phyloP scores from a whole-genome alignment of 2,113 vertebrate genomes.

The Conger conger region DNA sequence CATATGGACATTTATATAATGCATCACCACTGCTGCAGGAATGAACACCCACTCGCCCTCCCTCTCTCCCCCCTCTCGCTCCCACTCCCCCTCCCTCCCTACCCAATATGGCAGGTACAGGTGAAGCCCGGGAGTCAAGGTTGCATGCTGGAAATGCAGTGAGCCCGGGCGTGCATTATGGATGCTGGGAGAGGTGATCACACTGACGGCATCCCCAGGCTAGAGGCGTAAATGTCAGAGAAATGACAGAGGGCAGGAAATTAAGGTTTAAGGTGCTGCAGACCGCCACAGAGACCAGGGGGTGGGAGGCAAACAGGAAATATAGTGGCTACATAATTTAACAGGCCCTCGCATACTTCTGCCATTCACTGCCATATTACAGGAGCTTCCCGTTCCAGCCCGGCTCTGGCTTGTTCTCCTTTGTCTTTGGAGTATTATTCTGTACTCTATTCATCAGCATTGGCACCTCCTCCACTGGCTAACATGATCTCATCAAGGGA shows the following conservation, averaged over 20 bases:
- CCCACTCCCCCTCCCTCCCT: too few species aligned
- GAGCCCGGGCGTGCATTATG: background rate
- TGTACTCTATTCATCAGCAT: background rate
- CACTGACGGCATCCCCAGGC: background rate
- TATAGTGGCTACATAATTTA: constrained; percentile 29
- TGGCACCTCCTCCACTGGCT: too few species aligned
- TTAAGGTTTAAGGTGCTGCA: background rate
- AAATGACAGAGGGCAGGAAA: background rate
- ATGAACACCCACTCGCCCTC: too few species aligned
- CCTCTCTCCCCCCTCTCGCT: too few species aligned
- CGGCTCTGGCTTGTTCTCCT: background rate
- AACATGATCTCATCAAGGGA: background rate
- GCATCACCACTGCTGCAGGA: too few species aligned
- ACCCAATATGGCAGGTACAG: background rate
- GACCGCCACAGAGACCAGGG: background rate
- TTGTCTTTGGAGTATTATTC: background rate
- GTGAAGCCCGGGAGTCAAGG: background rate
- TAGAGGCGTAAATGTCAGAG: background rate
- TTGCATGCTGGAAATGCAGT: background rate
- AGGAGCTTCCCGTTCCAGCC: background rate
- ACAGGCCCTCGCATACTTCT: background rate
- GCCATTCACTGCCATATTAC: constrained; percentile 32
- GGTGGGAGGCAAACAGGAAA: constrained; percentile 2
- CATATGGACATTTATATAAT: too few species aligned
- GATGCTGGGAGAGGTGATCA: background rate